Evolutionary conservation across 2,797 vertebrate species (phyloP).

Genomic region (Enteromius trimaculatus): DNA sequence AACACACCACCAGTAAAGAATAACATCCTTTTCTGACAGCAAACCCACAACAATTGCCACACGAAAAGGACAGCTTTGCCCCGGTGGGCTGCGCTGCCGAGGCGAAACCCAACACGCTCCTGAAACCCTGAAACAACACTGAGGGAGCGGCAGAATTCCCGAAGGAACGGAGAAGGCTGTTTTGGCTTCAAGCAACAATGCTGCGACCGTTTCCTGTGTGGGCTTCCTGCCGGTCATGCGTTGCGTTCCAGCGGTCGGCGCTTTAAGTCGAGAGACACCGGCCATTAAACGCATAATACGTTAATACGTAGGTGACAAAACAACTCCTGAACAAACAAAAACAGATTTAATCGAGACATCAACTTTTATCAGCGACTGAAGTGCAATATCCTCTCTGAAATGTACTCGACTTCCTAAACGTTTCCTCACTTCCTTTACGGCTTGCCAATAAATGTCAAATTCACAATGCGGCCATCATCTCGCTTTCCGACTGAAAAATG

Average conservation of each 20-base stretch:
- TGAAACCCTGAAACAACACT: slow-evolving; percentile 57
- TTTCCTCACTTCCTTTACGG: slow-evolving; percentile 41
- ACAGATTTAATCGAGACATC: slow-evolving; percentile 19
- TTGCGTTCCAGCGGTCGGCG: slow-evolving; percentile 66
- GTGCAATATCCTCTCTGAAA: slow-evolving; percentile 67
- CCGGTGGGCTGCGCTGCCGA: slow-evolving; percentile 10
- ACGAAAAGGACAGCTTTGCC: slow-evolving; percentile 13
- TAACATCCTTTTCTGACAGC: slow-evolving; percentile 28
- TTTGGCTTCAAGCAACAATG: slow-evolving; percentile 70
- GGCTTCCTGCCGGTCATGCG: slow-evolving; percentile 71
- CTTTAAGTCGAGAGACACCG: slow-evolving; percentile 67
- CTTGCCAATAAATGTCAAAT: slow-evolving; percentile 60
- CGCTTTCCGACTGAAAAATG: slow-evolving; percentile 14
- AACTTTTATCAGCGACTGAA: slow-evolving; percentile 52
- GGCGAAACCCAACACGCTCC: slow-evolving; percentile 62
- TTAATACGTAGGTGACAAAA: background rate
- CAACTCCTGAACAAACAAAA: slow-evolving; percentile 20
- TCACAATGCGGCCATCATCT: slow-evolving; percentile 37
- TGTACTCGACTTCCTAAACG: slow-evolving; percentile 66
- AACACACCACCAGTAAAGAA: slow-evolving; percentile 23
- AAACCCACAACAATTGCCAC: slow-evolving; percentile 22
- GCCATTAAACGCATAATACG: slow-evolving; percentile 1
- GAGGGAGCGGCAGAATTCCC: slow-evolving; percentile 65
- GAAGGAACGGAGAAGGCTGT: slow-evolving; percentile 59
- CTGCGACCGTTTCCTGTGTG: slow-evolving; percentile 72